These are phyloP conservation scores for Cyphomyrus plagiostoma DNA, from an alignment of 2,113 vertebrate genomes.

Conservation along the genomic window DNA sequence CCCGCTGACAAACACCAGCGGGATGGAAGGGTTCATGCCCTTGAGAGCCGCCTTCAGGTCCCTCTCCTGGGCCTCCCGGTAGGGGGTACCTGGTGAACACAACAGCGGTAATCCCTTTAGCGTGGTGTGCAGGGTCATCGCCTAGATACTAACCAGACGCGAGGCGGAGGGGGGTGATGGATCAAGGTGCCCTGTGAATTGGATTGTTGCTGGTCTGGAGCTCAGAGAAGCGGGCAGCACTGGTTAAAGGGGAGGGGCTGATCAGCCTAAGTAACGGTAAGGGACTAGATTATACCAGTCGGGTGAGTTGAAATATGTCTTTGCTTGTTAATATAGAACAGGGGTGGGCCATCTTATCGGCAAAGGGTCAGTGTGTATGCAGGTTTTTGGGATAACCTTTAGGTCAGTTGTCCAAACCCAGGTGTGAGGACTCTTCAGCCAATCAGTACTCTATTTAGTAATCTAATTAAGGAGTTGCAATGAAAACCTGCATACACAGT, in stretches of 20 bases:
- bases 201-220: conserved; percentile 20
- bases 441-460: no score
- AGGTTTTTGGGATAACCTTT: no score
- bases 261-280: neutral
- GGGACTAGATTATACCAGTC: neutral
- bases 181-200: neutral
- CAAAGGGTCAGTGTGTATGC: no score
- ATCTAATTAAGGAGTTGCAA: no score
- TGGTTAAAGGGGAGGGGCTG: neutral
- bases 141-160: neutral
- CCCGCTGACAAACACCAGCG: conserved; percentile 84
- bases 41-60: conserved; percentile 75
- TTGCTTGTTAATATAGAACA: neutral
- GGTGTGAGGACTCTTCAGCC: no score
- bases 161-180: neutral
- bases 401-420: no score
- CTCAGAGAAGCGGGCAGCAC: neutral
- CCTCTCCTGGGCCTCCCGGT: conserved; percentile 70
- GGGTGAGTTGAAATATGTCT: conserved; percentile 10
- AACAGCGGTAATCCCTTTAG: neutral
- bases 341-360: no score
- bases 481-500: no score
- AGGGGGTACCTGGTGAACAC: conserved; percentile 60
- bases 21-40: conserved; percentile 66
- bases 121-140: neutral